Conservation (phyloP, 1,140 invertebrate species). For the Papilio xuthus region DNA sequence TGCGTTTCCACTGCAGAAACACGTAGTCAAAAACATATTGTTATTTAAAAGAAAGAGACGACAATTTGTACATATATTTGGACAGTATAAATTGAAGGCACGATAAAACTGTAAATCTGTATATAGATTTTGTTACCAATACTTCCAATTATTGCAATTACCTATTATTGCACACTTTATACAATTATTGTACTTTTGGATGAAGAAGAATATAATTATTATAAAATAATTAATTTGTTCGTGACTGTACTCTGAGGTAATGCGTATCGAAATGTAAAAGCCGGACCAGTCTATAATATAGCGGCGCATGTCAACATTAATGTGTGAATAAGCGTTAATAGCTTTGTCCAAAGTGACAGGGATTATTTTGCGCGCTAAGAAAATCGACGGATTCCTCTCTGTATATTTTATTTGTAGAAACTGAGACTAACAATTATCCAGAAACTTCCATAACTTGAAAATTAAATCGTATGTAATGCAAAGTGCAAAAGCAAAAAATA, state of each 20-base stretch:
- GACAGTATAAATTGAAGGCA: too few relatives aligned
- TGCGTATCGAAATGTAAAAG: conserved; percentile 37
- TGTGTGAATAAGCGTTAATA: conserved; percentile 31
- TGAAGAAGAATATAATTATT: background rate
- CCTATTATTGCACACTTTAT: too few relatives aligned
- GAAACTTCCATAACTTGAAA: too few relatives aligned
- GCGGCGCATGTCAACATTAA: conserved; percentile 37
- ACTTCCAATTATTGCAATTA: too few relatives aligned
- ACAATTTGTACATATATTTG: too few relatives aligned
- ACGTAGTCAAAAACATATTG: too few relatives aligned
- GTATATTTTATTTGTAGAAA: background rate
- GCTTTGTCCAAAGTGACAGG: conserved; percentile 31
- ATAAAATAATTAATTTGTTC: background rate
- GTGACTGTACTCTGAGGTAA: conserved; percentile 15
- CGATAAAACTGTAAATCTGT: too few relatives aligned
- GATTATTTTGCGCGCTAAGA: background rate
- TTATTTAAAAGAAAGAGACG: too few relatives aligned
- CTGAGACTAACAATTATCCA: too few relatives aligned
- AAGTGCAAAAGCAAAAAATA: too few relatives aligned
- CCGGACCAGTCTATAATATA: conserved; percentile 29
- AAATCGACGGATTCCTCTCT: background rate
- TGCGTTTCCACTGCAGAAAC: background rate
- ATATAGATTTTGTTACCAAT: too few relatives aligned
- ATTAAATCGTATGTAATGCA: too few relatives aligned
- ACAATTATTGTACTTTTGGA: background rate